Evolutionary conservation across 2,888 invertebrate genomes (phyloP).

Genomic region (Dasypolia templi): DNA sequence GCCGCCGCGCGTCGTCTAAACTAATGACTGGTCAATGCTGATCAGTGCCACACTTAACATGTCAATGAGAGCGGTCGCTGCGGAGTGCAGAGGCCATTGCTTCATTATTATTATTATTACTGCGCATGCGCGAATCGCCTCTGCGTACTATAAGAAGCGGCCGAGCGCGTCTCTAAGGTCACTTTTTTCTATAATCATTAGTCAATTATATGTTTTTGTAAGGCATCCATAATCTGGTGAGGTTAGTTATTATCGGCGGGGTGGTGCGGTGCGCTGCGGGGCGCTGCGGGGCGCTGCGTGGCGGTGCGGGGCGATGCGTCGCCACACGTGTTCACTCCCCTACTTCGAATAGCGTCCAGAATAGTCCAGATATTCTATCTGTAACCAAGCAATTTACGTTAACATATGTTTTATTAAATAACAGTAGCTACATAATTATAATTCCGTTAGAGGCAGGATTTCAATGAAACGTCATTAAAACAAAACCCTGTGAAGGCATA

Average conservation of each 20-base stretch:
- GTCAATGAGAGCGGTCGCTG: conserved; percentile 28
- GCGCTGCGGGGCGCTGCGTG: neutral
- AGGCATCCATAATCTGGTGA: conserved; percentile 34
- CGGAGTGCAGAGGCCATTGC: conserved; percentile 38
- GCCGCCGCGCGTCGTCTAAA: neutral
- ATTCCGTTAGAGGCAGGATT: neutral
- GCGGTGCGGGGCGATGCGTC: neutral
- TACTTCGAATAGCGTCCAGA: neutral
- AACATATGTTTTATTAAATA: neutral
- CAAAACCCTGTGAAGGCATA: neutral
- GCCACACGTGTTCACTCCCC: neutral
- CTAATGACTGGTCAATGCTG: conserved; percentile 29
- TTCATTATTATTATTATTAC: conserved; percentile 35
- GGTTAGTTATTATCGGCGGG: conserved; percentile 29
- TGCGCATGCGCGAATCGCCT: conserved; percentile 9
- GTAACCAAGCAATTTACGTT: too few species aligned
- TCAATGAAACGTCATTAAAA: neutral
- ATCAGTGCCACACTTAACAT: conserved; percentile 20
- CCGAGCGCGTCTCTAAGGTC: conserved; percentile 56
- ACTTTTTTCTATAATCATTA: conserved; percentile 60
- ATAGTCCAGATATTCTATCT: neutral
- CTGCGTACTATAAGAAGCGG: conserved; percentile 19
- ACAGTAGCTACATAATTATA: neutral
- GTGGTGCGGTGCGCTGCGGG: neutral
- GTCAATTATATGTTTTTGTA: conserved; percentile 56